A percentile compares a stretch with the other conserved stretches of the same genome.
Evolutionary conservation across 2,113 vertebrate genomes (phyloP).

Genomic region (Corythornis cristatus): DNA sequence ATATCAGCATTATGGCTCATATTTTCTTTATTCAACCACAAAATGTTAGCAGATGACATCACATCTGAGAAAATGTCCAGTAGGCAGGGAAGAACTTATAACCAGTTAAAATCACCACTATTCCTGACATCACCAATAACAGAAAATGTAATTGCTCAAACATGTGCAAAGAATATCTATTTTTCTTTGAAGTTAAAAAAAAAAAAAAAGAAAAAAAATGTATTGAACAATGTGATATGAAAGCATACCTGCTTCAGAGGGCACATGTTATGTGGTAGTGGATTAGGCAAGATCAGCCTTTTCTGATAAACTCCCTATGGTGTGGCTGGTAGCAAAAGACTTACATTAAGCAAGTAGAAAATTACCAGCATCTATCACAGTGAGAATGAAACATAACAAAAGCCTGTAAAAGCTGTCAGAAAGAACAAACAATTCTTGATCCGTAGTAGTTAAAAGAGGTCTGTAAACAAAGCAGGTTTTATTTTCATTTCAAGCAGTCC

Average conservation of each 20-base stretch:
- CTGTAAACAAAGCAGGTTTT: constrained; percentile 59
- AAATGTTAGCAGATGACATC: constrained; percentile 68
- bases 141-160: constrained; percentile 34
- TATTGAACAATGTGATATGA: background rate
- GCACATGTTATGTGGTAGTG: background rate
- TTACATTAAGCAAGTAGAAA: constrained; percentile 29
- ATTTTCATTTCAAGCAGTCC: constrained; percentile 63
- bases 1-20: constrained; percentile 59
- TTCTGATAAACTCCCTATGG: constrained; percentile 11
- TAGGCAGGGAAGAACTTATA: constrained; percentile 61
- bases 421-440: constrained; percentile 44
- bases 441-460: constrained; percentile 32
- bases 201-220: background rate
- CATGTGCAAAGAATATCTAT: background rate
- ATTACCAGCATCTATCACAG: constrained; percentile 15
- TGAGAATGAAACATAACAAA: constrained; percentile 56
- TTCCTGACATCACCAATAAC: background rate
- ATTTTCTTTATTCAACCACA: constrained; percentile 62
- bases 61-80: constrained; percentile 67
- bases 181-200: background rate
- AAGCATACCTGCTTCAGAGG: background rate
- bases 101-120: constrained; percentile 50
- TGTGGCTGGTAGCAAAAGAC: constrained; percentile 20
- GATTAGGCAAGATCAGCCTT: constrained; percentile 28
- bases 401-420: constrained; percentile 22